Conservation (phyloP, 92 coral and sea anemone species). For the Nematostella vectensis region DNA sequence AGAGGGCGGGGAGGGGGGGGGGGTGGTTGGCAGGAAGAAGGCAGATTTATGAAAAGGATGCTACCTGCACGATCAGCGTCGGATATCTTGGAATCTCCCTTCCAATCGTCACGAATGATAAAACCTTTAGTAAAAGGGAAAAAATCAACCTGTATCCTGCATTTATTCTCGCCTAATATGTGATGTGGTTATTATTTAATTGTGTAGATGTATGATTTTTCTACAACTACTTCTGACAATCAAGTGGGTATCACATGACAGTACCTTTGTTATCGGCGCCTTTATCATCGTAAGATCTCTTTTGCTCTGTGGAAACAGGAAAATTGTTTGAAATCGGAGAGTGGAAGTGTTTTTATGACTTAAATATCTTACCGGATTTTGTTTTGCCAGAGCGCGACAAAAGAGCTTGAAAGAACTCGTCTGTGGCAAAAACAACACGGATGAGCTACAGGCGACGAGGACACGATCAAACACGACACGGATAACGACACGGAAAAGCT, state of each 20-base stretch:
- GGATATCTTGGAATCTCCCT: conserved; percentile 96
- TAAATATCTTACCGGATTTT: conserved; percentile 50
- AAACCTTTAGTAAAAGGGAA: conserved; percentile 62
- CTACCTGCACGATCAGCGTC: conserved; percentile 95
- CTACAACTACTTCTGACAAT: no score
- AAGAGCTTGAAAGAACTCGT: conserved; percentile 95
- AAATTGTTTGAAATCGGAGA: background rate
- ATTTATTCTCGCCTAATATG: no score
- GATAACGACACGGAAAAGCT: background rate
- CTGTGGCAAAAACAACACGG: conserved; percentile 17
- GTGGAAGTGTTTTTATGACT: no score
- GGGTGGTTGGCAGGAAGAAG: no score
- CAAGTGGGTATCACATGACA: no score
- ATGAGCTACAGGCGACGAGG: background rate
- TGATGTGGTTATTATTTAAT: no score
- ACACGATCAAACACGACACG: background rate
- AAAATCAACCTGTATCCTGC: no score
- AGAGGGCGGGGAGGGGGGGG: no score
- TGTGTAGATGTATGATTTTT: no score
- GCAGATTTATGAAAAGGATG: no score
- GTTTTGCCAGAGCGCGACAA: conserved; percentile 72
- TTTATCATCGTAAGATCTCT: conserved; percentile 84
- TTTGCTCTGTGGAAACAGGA: conserved; percentile 51
- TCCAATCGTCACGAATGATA: conserved; percentile 85
- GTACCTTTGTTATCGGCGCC: conserved; percentile 87